Evolutionary conservation across 2,888 invertebrate species (phyloP), one percentile per base, ranked within the genome.

Genomic region (Balanococcus diminutus): DNA sequence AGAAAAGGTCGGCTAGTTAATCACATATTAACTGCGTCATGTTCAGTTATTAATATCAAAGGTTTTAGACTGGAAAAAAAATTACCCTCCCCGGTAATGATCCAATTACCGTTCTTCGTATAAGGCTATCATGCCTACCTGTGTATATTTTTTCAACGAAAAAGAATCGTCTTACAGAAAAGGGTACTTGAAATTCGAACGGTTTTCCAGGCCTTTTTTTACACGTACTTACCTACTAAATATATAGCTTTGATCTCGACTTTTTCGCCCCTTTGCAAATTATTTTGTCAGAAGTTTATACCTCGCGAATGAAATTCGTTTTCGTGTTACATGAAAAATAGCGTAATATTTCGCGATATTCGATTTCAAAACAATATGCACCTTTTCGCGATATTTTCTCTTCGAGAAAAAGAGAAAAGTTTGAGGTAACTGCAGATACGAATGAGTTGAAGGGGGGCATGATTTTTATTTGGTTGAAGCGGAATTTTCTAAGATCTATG

Each of bases 1-100:
- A 67, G 67, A 28, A 67, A 67, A 67, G 67, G 28, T 67, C 28
- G 25, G 67, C 67, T 67, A 67, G 67, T 67, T 67, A 67, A 67
- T 67, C 67, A 67, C 67, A 67, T 67, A 67, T 67, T 28, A 67
- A 28, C 67, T 28, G 67, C 6, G 67, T 67, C 28, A 67, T 67
- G 28, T 67, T 67, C 28, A 67, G 67, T 67, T 67, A 67, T 67
- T 67, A 67, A 67, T 67, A 67, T 67, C 67, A 67, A 67, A 67
- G 67, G 67, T 25, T 67, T 67, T 14, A n/a, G 28, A 16, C 16
- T 16, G 28, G 25, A 67, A 67, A 28, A 16, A 67, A 67, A 67
- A 67, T 25, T 22, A 61, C 61, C 25, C 22, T 22, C 61, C 61
- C 8, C 61, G 28, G 22, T 28, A 31, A 67, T 28, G 67, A 67